Evolutionary conservation across 2,797 vertebrate species (phyloP), one percentile per base, ranked within the genome.

Genomic region (Chelmon rostratus): DNA sequence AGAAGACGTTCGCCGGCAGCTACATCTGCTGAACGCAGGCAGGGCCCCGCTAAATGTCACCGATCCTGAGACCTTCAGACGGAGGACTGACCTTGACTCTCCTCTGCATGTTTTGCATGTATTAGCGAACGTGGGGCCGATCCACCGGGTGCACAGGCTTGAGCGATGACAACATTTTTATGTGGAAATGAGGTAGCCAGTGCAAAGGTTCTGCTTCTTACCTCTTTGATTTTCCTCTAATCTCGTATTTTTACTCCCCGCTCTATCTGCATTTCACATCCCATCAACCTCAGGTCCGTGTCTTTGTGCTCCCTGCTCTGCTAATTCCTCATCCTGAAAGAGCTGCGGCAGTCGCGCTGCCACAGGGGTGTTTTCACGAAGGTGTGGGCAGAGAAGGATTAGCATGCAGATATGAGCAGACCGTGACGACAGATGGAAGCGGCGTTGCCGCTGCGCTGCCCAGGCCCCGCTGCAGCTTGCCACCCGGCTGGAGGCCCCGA

Each of bases 371-470:
- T 80, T 87, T 85, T 83, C 75, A 71, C 70, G 72, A 88, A 91
- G 90, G 86, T 87, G 86, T 68, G 59, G 63, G 73, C 72, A 81
- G 87, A 87, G 86, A 80, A 82, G 90, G 90, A 94, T 95, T 94
- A 92, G 82, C 80, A 89, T 88, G 89, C 90, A 89, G 88, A 92
- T 86, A 88, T 59, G 83, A 92, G 89, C 81, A 86, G 91, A 91
- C 90, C 85, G 76, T 88, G 86, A 89, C 76, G 90, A 93, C 95
- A 96, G 95, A 96, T 96, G 95, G 95, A 87, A 76, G 86, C 67
- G 3, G 83, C 73, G 83, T 85, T 85, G 83, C 86, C 76, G 73
- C 88, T 76, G 90, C 13, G 88, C 79, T 61, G 81, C 82, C 72
- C 83, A 47, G 84, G 89, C 82, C 81, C 81, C 42, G 64, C 85